phyloP scores from a whole-genome alignment of 2,797 vertebrate species.

The Eleutherodactylus coqui region DNA sequence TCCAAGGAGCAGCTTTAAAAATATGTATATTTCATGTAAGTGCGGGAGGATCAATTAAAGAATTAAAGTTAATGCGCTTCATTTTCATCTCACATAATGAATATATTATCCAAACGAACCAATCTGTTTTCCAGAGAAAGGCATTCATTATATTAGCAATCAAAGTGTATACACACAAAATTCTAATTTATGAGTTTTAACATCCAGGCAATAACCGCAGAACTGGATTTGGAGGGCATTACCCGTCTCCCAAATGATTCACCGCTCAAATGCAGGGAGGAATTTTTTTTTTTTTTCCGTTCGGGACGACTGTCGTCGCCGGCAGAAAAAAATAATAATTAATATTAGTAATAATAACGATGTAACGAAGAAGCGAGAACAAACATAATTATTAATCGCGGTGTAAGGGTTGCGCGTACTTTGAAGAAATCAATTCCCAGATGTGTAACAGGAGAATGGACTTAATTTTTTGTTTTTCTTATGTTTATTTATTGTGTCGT shows the following conservation, averaged over 20 bases:
- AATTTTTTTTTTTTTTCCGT: constrained; percentile 15
- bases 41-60: constrained; percentile 64
- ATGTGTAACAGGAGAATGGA: neutral
- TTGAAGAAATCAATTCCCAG: neutral
- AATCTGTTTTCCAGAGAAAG: constrained; percentile 64
- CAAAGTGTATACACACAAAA: constrained; percentile 64
- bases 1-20: constrained; percentile 58
- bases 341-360: constrained; percentile 1
- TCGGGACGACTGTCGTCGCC: neutral
- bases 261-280: constrained; percentile 2
- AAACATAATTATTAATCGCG: neutral
- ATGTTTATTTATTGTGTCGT: neutral
- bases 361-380: neutral
- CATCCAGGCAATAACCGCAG: constrained; percentile 56
- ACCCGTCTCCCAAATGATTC: constrained; percentile 46
- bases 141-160: constrained; percentile 65
- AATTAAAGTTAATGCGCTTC: constrained; percentile 63
- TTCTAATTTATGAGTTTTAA: constrained; percentile 61
- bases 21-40: constrained; percentile 64
- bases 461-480: neutral
- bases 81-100: constrained; percentile 65
- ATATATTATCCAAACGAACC: constrained; percentile 63
- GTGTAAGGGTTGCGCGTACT: neutral
- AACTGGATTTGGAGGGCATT: constrained; percentile 45
- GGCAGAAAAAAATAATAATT: constrained; percentile 1